Conservation (phyloP, 2,888 invertebrate genomes). For the Cosmorhoe ocellata region DNA sequence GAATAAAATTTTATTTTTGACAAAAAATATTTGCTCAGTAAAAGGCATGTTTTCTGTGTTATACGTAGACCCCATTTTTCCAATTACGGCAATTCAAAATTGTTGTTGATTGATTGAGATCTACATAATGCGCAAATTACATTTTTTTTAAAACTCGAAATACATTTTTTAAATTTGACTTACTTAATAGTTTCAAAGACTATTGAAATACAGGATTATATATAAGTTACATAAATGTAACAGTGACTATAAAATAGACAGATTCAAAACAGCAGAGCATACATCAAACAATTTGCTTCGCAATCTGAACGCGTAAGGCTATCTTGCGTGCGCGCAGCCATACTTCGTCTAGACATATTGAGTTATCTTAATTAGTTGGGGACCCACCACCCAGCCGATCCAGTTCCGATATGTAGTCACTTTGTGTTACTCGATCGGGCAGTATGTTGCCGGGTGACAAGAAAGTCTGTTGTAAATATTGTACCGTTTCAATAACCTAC, state of each 20-base stretch:
- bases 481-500: neutral
- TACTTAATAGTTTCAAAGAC: too few species aligned
- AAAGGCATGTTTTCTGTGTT: too few species aligned
- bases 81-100: too few species aligned
- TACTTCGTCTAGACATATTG: constrained; percentile 55
- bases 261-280: constrained; percentile 19
- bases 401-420: constrained; percentile 32
- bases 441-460: neutral
- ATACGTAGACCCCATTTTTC: too few species aligned
- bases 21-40: too few species aligned
- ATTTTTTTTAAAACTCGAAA: too few species aligned
- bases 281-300: constrained; percentile 50
- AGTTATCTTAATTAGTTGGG: constrained; percentile 58
- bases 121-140: too few species aligned
- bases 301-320: constrained; percentile 39
- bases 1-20: too few species aligned
- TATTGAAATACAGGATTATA: too few species aligned
- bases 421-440: constrained; percentile 8
- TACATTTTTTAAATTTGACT: too few species aligned
- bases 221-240: too few species aligned
- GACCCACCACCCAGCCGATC: constrained; percentile 51
- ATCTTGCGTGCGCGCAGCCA: constrained; percentile 54
- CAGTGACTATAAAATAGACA: neutral
- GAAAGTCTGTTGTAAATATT: constrained; percentile 1
- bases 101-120: too few species aligned